phyloP scores from a whole-genome alignment of 1,140 invertebrate species.

The Venustaconcha ellipsiformis region DNA sequence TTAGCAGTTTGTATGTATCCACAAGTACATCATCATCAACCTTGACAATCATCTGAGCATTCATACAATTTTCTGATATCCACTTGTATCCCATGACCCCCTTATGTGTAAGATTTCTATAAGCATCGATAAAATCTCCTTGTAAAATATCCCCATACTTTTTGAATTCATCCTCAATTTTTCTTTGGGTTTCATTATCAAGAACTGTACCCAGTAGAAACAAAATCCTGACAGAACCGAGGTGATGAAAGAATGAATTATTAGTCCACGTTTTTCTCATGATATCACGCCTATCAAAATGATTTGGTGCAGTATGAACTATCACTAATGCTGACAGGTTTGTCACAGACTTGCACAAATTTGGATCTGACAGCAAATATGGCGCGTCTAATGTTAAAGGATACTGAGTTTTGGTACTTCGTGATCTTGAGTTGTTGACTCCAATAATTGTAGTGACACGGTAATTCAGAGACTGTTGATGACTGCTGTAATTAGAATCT shows the following conservation, averaged over 20 bases:
- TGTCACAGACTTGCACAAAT: conserved; percentile 12
- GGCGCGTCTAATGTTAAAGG: conserved; percentile 9
- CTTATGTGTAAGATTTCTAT: too few species aligned
- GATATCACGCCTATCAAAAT: conserved; percentile 35
- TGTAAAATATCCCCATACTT: conserved; percentile 48
- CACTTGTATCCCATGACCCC: too few species aligned
- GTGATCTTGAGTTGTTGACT: too few species aligned
- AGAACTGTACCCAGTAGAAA: conserved; percentile 78
- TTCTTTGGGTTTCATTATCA: conserved; percentile 37
- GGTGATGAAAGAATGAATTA: conserved; percentile 19
- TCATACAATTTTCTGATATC: too few species aligned
- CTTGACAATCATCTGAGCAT: too few species aligned
- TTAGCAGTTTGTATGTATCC: conserved; percentile 80
- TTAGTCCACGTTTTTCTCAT: conserved; percentile 59
- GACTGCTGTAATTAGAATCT: too few species aligned
- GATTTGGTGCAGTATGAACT: conserved; percentile 40
- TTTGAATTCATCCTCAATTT: conserved; percentile 30
- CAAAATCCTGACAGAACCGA: conserved; percentile 57
- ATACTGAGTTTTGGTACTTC: background rate
- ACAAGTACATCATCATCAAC: too few species aligned
- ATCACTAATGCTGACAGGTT: conserved; percentile 28
- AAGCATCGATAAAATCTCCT: conserved; percentile 52
- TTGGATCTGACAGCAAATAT: conserved; percentile 10
- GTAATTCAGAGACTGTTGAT: too few species aligned
- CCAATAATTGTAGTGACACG: too few species aligned